Evolutionary conservation across 2,888 invertebrate species (phyloP).

Genomic region (Pyrrhia umbra): DNA sequence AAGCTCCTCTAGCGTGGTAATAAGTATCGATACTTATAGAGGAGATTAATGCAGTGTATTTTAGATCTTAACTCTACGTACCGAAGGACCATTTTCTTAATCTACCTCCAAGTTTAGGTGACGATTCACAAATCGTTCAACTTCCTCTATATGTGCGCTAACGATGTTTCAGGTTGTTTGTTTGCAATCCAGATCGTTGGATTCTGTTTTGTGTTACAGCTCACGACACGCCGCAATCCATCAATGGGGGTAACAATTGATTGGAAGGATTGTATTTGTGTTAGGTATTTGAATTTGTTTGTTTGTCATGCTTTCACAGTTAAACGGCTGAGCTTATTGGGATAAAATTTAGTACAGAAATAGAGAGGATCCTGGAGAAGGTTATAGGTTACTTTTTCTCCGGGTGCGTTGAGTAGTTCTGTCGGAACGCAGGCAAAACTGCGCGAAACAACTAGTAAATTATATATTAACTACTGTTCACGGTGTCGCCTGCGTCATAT

Average conservation of each 20-base stretch:
- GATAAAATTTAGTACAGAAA: too few species aligned
- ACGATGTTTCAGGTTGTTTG: slow-evolving; percentile 41
- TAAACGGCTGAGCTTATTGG: too few species aligned
- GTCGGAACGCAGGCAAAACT: too few species aligned
- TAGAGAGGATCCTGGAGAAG: too few species aligned
- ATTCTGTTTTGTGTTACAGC: slow-evolving; percentile 28
- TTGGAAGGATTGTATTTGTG: slow-evolving; percentile 1
- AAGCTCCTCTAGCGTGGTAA: background rate
- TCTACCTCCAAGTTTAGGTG: background rate
- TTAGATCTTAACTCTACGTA: background rate
- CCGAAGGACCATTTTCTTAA: background rate
- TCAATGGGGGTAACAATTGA: slow-evolving; percentile 13
- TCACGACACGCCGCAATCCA: slow-evolving; percentile 14
- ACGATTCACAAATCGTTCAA: slow-evolving; percentile 38
- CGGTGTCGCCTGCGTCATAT: too few species aligned
- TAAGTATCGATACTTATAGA: background rate
- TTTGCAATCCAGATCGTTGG: slow-evolving; percentile 28
- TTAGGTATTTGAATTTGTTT: background rate
- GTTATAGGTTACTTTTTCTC: too few species aligned
- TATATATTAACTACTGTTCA: too few species aligned
- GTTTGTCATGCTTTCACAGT: too few species aligned
- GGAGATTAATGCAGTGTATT: background rate
- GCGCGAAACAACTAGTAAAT: too few species aligned
- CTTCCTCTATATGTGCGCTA: slow-evolving; percentile 20
- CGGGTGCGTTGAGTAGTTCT: too few species aligned